These are phyloP conservation scores for Megalopta genalis DNA, from an alignment of 1,140 invertebrate species.

Conservation along the genomic window DNA sequence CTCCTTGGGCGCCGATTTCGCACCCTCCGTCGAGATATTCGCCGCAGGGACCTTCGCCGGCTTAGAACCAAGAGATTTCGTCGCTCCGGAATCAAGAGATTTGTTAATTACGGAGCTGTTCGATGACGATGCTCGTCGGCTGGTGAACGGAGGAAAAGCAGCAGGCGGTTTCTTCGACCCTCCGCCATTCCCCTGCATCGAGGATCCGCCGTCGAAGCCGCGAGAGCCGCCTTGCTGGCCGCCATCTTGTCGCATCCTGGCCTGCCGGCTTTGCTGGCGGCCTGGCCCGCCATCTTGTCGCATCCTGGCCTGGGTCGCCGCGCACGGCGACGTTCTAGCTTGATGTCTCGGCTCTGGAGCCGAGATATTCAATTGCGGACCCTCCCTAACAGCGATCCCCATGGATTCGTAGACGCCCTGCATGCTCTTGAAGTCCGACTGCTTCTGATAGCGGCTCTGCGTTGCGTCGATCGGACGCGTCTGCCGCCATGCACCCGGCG, in stretches of 20 bases:
- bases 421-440: background rate
- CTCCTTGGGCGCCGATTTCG: background rate
- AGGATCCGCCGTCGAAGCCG: background rate
- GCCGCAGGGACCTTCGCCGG: too few relatives aligned
- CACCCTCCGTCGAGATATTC: background rate
- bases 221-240: background rate
- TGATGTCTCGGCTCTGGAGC: background rate
- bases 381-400: background rate
- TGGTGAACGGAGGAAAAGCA: background rate
- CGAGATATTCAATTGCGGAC: background rate
- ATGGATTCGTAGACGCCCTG: background rate
- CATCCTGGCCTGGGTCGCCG: constrained; percentile 1
- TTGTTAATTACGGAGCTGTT: background rate
- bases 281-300: background rate
- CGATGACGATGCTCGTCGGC: constrained; percentile 11
- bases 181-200: background rate
- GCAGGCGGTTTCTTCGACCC: constrained; percentile 5
- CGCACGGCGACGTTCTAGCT: background rate
- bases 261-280: too few relatives aligned
- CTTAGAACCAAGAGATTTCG: too few relatives aligned
- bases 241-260: background rate
- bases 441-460: too few relatives aligned
- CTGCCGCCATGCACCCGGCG: background rate
- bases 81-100: too few relatives aligned
- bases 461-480: fast-evolving